Base-by-base conservation (phyloP, 30 jellyfish, hydroid and myxozoan species). In the Sanderia malayensis region DNA sequence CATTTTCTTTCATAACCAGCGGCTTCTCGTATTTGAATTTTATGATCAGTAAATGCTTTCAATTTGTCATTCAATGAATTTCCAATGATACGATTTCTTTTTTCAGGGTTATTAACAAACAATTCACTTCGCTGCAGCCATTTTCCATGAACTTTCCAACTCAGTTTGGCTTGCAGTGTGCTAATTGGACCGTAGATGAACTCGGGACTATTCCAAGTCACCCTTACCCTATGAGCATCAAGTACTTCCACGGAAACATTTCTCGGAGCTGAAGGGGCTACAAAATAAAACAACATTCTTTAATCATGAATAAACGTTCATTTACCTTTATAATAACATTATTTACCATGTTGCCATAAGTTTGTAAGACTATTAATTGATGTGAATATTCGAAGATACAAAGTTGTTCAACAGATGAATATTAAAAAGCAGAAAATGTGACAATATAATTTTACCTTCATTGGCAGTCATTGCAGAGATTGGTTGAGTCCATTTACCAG, bases 251-350 rank as follows among this genome's bases (percentile, higher is more conserved):
- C 73, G 0, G 80, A 3, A 0, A 89, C 64, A 62, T 76, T 65
- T 19, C 86, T 47, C 18, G 97, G 95, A 33, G 82, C 95, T 27
- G 89, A 63, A 23, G 97, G 97, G 0, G 95, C 97, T 89, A 61
- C 25, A 81, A 66, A 71, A 55, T n/a, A n/a, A n/a, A n/a, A n/a
- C n/a, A n/a, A n/a, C n/a, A n/a, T n/a, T n/a, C n/a, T n/a, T n/a
- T n/a, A n/a, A 41, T 41, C 11, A 41, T 15, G 8, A 41, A 41
- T 15, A 8, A 6, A 15, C 15, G 15, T 41, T 41, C 55, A 41
- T 41, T 41, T 6, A 6, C 15, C 15, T 15, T 41, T 41, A 41
- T 41, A 41, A 41, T 41, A 6, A 41, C 15, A 15, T 8, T 41
- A 6, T 41, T 6, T 8, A 15, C 55, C 55, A 41, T 41, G 11